These are phyloP conservation scores for Xestobium rufovillosum DNA, from an alignment of 2,888 invertebrate species.

Conservation along the genomic window DNA sequence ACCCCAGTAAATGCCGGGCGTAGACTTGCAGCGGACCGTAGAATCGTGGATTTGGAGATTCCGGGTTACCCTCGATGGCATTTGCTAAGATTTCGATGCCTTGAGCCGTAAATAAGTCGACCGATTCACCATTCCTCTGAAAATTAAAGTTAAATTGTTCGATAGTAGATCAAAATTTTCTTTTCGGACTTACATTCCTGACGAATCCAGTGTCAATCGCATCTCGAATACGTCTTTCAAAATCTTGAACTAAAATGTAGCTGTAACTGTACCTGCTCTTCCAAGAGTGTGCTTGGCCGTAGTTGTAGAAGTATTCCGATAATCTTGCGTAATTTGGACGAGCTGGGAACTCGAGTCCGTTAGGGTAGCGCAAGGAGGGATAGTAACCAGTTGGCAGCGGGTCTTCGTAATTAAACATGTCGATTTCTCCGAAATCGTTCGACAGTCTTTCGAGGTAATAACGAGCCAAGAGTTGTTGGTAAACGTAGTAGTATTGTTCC, in stretches of 20 bases:
- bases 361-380: conserved; percentile 55
- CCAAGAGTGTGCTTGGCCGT: conserved; percentile 29
- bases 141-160: too few relatives aligned
- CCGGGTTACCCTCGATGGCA: conserved; percentile 3
- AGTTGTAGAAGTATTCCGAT: conserved; percentile 40
- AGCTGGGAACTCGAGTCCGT: conserved; percentile 57
- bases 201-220: conserved; percentile 51
- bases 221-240: conserved; percentile 51
- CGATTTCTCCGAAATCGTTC: conserved; percentile 60
- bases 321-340: conserved; percentile 53
- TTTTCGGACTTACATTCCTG: conserved; percentile 29
- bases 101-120: background rate
- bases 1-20: background rate
- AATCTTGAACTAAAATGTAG: conserved; percentile 39
- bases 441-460: conserved; percentile 71
- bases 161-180: conserved; percentile 1
- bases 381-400: conserved; percentile 54
- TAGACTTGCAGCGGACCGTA: background rate
- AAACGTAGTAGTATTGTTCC: conserved; percentile 55
- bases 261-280: conserved; percentile 48
- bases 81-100: background rate
- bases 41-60: background rate
- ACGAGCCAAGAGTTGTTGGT: conserved; percentile 61
- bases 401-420: conserved; percentile 48
- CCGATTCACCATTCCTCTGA: background rate